Conservation (phyloP, 1,140 invertebrate species). For the Aphelinus certus region DNA sequence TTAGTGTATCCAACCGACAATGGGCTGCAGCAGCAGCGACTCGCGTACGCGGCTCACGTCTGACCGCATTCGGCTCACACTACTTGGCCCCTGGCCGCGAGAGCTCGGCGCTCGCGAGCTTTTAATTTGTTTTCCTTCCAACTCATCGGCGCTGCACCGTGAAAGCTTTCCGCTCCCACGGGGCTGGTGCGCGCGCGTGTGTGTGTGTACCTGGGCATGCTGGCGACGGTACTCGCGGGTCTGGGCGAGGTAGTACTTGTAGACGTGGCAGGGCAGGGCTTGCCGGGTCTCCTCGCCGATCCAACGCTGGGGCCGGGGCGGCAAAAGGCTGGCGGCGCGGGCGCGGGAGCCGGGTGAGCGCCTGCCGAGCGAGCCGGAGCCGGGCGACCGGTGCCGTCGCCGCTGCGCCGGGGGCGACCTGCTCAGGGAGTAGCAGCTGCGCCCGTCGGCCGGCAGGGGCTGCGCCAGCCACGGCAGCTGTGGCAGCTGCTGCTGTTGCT, state of each 20-base stretch:
- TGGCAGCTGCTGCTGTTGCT: neutral
- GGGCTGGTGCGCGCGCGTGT: neutral
- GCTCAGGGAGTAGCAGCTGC: constrained; percentile 46
- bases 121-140: too few relatives aligned
- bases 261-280: constrained; percentile 72
- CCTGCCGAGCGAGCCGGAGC: constrained; percentile 44
- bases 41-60: too few relatives aligned
- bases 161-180: neutral
- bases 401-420: constrained; percentile 53
- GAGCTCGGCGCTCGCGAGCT: too few relatives aligned
- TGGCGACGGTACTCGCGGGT: constrained; percentile 67
- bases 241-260: constrained; percentile 74
- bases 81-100: too few relatives aligned
- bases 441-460: constrained; percentile 55
- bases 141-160: too few relatives aligned
- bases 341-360: constrained; percentile 51
- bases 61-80: too few relatives aligned
- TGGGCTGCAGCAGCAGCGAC: too few relatives aligned
- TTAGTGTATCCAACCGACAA: too few relatives aligned
- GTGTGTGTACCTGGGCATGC: constrained; percentile 65
- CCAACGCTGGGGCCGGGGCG: constrained; percentile 57
- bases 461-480: constrained; percentile 43
- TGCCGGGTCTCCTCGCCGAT: constrained; percentile 75
- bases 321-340: constrained; percentile 57
- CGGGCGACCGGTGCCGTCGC: constrained; percentile 55